Evolutionary conservation across 2,113 vertebrate species (phyloP).

Genomic region (Petrocephalus microphthalmus): DNA sequence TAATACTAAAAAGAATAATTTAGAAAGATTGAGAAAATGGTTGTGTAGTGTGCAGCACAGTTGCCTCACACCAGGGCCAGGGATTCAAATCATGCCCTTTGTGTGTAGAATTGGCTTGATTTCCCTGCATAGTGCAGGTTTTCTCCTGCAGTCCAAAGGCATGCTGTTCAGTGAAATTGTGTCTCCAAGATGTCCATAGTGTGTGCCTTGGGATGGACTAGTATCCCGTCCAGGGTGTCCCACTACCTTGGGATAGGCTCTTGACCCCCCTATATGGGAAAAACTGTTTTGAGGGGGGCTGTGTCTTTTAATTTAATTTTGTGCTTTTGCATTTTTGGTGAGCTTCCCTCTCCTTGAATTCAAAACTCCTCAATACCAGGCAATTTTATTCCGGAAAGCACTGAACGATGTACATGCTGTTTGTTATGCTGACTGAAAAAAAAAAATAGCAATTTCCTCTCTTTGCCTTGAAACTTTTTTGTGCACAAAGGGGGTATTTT

Average conservation of each 20-base stretch:
- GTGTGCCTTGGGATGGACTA: background rate
- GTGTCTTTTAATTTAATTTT: background rate
- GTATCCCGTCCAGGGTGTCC: background rate
- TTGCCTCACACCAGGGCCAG: background rate
- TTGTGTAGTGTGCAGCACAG: background rate
- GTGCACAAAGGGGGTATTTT: background rate
- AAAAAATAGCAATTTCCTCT: background rate
- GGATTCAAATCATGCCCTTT: background rate
- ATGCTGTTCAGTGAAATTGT: background rate
- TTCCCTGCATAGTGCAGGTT: background rate
- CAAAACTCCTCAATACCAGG: background rate
- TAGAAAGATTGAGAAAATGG: background rate
- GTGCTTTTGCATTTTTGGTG: background rate
- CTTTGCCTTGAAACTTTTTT: background rate
- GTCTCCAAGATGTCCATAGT: background rate
- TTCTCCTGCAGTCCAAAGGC: background rate
- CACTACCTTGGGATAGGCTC: background rate
- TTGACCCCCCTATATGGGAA: background rate
- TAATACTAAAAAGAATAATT: background rate
- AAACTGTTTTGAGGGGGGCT: background rate
- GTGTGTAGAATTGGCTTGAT: background rate
- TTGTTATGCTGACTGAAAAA: background rate
- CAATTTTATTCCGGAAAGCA: background rate
- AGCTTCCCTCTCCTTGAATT: background rate
- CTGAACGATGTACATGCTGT: background rate